Conservation (phyloP, 2,888 invertebrate genomes). For the Eupsilia transversa region DNA sequence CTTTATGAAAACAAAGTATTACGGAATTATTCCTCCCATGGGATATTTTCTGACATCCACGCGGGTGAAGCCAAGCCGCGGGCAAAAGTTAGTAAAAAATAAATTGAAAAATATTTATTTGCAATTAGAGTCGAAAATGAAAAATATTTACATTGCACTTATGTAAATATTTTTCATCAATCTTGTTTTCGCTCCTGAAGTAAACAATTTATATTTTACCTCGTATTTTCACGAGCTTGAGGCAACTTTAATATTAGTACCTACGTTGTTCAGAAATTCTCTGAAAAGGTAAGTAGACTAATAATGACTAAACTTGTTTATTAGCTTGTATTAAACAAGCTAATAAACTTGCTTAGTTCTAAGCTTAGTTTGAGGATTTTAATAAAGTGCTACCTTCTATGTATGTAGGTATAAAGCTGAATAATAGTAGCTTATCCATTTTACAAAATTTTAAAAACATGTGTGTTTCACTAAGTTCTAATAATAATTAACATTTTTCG, state of each 20-base stretch:
- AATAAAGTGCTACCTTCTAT: not conserved
- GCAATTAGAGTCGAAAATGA: not conserved
- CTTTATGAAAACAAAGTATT: too few species aligned
- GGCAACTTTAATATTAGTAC: not conserved
- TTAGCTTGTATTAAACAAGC: too few species aligned
- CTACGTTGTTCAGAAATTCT: not conserved
- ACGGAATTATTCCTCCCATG: too few species aligned
- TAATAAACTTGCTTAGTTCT: too few species aligned
- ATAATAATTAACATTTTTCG: not conserved
- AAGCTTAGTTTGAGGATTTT: not conserved
- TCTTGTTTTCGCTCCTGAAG: not conserved
- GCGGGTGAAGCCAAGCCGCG: too few species aligned
- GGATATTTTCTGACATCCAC: too few species aligned
- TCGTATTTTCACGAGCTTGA: not conserved
- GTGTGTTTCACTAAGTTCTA: not conserved
- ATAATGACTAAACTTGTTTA: not conserved
- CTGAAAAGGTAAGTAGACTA: not conserved
- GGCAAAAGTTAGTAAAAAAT: too few species aligned
- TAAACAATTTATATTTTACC: not conserved
- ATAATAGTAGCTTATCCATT: too few species aligned
- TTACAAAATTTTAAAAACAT: not conserved
- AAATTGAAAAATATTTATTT: conserved; percentile 4
- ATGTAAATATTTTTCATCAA: too few species aligned
- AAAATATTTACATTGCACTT: not conserved
- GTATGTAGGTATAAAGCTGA: not conserved